Percentiles rank a stretch among this genome's conserved stretches.
phyloP scores from a whole-genome alignment of 2,797 vertebrate genomes.

The Alauda arvensis region DNA sequence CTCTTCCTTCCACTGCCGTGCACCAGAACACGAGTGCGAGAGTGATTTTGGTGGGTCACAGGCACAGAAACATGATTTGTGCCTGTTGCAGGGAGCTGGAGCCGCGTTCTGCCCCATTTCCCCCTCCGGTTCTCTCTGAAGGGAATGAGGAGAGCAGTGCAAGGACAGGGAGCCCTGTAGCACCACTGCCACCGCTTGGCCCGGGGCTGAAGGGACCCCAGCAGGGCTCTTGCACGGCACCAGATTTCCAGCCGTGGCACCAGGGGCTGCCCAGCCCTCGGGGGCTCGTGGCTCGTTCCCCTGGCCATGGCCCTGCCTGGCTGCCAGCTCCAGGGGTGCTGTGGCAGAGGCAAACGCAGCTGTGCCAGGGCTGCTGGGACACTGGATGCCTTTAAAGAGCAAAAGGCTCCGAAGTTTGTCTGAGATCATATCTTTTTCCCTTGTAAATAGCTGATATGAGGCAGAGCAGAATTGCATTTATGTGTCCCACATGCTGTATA shows the following conservation, averaged over 20 bases:
- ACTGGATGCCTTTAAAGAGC: background rate
- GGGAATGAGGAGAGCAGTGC: background rate
- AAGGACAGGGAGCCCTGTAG: background rate
- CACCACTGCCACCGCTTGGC: accelerated
- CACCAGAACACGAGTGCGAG: background rate
- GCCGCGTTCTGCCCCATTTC: background rate
- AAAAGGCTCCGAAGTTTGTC: background rate
- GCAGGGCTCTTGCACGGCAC: background rate
- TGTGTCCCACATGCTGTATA: background rate
- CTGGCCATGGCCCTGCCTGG: background rate
- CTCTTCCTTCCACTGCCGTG: background rate
- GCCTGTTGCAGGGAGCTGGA: background rate
- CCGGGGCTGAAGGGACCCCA: background rate
- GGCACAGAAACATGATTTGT: background rate
- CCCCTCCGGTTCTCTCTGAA: background rate
- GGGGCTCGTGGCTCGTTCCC: background rate
- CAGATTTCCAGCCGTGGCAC: background rate
- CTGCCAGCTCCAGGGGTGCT: background rate
- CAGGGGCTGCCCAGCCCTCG: background rate
- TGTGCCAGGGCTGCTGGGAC: accelerated
- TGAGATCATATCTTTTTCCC: background rate
- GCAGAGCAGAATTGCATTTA: background rate
- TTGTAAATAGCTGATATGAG: background rate
- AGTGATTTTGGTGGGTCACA: background rate
- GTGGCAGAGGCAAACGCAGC: background rate